phyloP scores from a whole-genome alignment of 2,113 vertebrate genomes.

The Cinclus cinclus region DNA sequence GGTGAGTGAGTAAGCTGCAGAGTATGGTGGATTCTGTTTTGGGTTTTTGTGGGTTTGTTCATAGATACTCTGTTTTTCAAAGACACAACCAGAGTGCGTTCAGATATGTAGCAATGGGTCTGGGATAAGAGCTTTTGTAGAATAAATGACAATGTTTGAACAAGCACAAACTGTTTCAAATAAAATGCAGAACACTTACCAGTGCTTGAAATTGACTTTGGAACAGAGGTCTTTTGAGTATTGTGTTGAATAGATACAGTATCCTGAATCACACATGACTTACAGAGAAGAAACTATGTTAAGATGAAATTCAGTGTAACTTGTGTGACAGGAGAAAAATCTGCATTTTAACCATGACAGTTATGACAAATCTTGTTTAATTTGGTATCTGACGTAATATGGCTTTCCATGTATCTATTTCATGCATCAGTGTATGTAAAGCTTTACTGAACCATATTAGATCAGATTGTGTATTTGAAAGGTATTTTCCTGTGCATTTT shows the following conservation, averaged over 20 bases:
- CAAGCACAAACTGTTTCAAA: background rate
- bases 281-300: background rate
- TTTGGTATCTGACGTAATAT: background rate
- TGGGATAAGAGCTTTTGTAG: background rate
- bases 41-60: background rate
- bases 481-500: conserved; percentile 20
- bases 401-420: background rate
- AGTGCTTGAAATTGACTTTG: background rate
- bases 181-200: background rate
- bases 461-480: conserved; percentile 39
- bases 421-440: background rate
- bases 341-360: background rate
- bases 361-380: conserved; percentile 1
- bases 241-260: background rate
- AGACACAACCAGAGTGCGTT: background rate
- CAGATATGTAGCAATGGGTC: background rate
- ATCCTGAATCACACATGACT: background rate
- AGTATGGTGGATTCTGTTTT: background rate
- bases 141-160: background rate
- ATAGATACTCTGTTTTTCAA: background rate
- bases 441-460: conserved; percentile 35
- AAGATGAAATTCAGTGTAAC: background rate
- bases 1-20: background rate
- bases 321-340: background rate
- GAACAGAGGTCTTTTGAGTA: background rate